Evolutionary conservation across 2,113 vertebrate genomes (phyloP), one percentile per base, ranked within the genome.

Genomic region (Vulpes lagopus): DNA sequence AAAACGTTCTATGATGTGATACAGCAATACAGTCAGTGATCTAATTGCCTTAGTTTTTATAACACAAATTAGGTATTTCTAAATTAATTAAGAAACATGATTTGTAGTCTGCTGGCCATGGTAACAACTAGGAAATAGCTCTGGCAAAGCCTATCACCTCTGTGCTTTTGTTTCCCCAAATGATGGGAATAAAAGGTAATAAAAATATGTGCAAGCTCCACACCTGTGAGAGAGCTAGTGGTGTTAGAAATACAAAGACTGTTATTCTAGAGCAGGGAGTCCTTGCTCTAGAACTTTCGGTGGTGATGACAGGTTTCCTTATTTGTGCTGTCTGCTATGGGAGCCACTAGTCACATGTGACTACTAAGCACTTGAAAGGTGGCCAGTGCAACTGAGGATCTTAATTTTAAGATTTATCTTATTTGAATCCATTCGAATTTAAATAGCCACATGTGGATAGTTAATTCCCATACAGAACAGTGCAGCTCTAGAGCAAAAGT

Each of bases 1-100:
- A 96, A 86, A 94, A 79, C n/a, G 79, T 73, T 87, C 69, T 23
- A 16, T 85, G 15, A 67, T 8, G 8, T 67, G 53, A 67, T 79
- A 86, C 3, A 65, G 43, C 80, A 71, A 84, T 49, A 85, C 23
- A 93, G 57, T 25, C n/a, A 64, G 76, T 59, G 90, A 64, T 84
- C 76, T 30, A 65, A 60, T 7, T 89, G 57, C 73, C n/a, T 95
- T 89, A 85, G 84, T 81, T 92, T 93, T 92, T 27, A n/a, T 73
- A 94, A 82, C 27, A 35, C 64, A 38, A 73, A 73, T 79, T 82
- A 90, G 51, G 14, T 74, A 49, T 53, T 89, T 90, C 51, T 95
- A 73, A 82, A 65, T 90, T 85, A 90, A 85, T 64, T 76, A 81
- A 92, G 49, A 59, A 88, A 88, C 2, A 35, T 43, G 22, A 93